These are phyloP conservation scores for Neosilurus mollespiculum DNA, from an alignment of 2,797 vertebrate species.

Conservation along the genomic window DNA sequence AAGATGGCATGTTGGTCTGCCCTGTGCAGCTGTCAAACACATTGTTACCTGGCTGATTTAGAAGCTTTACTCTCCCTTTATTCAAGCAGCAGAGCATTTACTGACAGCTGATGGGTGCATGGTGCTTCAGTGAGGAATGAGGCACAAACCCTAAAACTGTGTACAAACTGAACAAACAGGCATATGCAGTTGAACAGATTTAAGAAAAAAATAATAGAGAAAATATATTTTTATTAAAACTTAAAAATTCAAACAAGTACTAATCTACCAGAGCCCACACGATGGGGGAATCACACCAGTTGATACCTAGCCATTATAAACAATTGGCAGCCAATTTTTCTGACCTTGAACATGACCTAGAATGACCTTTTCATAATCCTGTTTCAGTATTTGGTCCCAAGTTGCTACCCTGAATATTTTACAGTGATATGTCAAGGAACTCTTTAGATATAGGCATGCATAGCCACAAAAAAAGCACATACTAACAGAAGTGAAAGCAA, in stretches of 20 bases:
- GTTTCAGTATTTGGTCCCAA: no score
- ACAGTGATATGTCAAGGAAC: no score
- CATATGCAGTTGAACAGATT: background rate
- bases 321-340: no score
- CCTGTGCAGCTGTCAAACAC: constrained; percentile 51
- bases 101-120: constrained; percentile 32
- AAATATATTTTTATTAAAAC: background rate
- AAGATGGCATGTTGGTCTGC: constrained; percentile 38
- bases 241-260: background rate
- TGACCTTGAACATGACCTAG: no score
- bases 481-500: no score
- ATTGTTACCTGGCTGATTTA: constrained; percentile 56
- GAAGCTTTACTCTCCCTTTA: constrained; percentile 54
- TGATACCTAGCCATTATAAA: no score
- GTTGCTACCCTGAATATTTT: no score
- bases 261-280: no score
- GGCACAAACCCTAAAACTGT: constrained; percentile 18
- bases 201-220: background rate
- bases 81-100: constrained; percentile 38
- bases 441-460: no score
- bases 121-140: background rate
- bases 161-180: background rate
- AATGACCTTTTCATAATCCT: no score
- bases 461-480: no score
- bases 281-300: no score